Evolutionary conservation across 2,888 invertebrate species (phyloP).

Genomic region (Agrochola litura): DNA sequence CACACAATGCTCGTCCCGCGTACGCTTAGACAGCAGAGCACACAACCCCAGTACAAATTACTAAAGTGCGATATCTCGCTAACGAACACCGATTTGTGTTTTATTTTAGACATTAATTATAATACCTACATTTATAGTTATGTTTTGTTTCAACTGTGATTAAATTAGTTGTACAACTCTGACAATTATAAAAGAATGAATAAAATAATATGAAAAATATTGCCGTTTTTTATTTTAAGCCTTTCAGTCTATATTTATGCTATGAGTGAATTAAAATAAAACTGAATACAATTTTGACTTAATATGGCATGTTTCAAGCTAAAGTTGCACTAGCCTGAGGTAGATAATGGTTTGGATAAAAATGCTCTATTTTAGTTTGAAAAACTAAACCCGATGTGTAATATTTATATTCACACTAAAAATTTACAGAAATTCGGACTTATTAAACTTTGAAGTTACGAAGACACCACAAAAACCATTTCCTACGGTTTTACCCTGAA

Average conservation of each 20-base stretch:
- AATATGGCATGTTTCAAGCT: neutral
- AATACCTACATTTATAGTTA: constrained; percentile 81
- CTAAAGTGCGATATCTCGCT: constrained; percentile 59
- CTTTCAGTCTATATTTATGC: neutral
- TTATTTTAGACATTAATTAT: constrained; percentile 85
- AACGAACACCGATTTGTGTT: constrained; percentile 75
- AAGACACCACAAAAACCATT: constrained; percentile 10
- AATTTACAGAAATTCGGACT: constrained; percentile 4
- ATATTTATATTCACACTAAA: neutral
- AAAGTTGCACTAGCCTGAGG: neutral
- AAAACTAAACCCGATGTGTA: neutral
- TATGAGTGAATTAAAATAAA: neutral
- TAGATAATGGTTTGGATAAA: neutral
- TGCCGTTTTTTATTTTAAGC: constrained; percentile 71
- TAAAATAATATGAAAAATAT: constrained; percentile 85
- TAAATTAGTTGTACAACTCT: constrained; percentile 91
- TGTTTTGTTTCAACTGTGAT: constrained; percentile 91
- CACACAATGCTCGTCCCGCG: constrained; percentile 41
- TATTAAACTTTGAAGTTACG: neutral
- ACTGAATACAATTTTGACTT: neutral
- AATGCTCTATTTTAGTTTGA: neutral
- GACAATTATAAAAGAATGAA: constrained; percentile 90
- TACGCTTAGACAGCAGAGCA: constrained; percentile 83
- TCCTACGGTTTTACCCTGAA: constrained; percentile 12
- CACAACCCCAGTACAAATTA: constrained; percentile 86